These are phyloP conservation scores for Crioceris asparagi DNA, from an alignment of 2,888 invertebrate species.

Conservation along the genomic window DNA sequence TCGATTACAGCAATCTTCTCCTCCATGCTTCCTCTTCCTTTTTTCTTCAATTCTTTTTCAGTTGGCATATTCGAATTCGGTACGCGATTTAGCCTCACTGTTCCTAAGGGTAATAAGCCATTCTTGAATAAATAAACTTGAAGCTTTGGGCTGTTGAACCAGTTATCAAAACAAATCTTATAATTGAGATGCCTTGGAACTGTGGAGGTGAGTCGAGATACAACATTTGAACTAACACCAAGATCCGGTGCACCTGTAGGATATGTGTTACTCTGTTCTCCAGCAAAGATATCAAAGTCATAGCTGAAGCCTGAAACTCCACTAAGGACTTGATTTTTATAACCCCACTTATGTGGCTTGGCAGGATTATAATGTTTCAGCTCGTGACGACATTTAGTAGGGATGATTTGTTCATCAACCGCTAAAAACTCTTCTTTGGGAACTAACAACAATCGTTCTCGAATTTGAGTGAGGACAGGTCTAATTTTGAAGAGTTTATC, in stretches of 20 bases:
- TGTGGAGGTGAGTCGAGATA: constrained; percentile 2
- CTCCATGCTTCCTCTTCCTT: constrained; percentile 15
- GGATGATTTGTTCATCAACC: constrained; percentile 9
- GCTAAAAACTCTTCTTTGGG: constrained; percentile 4
- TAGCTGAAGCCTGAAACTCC: constrained; percentile 11
- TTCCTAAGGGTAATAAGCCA: constrained; percentile 17
- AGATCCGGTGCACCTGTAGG: constrained; percentile 8
- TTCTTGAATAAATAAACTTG: constrained; percentile 17
- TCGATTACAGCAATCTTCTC: constrained; percentile 20
- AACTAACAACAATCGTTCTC: constrained; percentile 3
- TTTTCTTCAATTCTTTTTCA: constrained; percentile 9
- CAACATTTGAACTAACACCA: constrained; percentile 9
- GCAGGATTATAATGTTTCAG: constrained; percentile 9
- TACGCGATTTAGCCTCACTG: constrained; percentile 13
- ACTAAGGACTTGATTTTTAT: constrained; percentile 8
- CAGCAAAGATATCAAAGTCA: constrained; percentile 10
- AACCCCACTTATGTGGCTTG: constrained; percentile 9
- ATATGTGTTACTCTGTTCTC: constrained; percentile 8
- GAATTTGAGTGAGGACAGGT: constrained; percentile 3
- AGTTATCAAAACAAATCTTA: constrained; percentile 27
- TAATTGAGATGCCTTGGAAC: constrained; percentile 6
- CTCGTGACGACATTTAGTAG: constrained; percentile 4
- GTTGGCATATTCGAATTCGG: constrained; percentile 4
- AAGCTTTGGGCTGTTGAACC: constrained; percentile 21
- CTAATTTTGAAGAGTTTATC: constrained; percentile 8